Percentiles rank a stretch among this genome's conserved stretches.
These are phyloP conservation scores for Minunthozetes semirufus DNA, from an alignment of 2,888 invertebrate species.

Conservation along the genomic window DNA sequence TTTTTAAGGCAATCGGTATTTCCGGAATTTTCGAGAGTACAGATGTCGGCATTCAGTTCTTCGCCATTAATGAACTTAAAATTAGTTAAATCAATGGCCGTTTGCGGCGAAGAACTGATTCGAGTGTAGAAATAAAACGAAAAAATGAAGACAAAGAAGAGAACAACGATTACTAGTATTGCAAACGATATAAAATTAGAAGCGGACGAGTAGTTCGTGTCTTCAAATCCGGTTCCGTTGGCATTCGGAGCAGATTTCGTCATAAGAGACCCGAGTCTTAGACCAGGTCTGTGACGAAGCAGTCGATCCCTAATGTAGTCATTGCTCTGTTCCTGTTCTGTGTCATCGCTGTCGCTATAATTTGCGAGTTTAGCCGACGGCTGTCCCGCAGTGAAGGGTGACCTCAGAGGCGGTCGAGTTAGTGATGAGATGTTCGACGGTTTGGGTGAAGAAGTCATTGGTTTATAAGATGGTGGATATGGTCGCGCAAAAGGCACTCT, in stretches of 20 bases:
- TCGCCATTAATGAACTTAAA: constrained; percentile 6
- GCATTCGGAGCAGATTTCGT: not conserved
- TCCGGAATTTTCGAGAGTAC: not conserved
- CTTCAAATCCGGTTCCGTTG: not conserved
- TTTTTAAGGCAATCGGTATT: constrained; percentile 16
- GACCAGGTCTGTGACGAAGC: constrained; percentile 34
- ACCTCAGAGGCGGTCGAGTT: constrained; percentile 28
- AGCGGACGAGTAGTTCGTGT: constrained; percentile 11
- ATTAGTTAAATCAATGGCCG: constrained; percentile 7
- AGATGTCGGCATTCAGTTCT: constrained; percentile 5
- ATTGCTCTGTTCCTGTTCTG: constrained; percentile 8
- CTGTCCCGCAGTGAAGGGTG: not conserved
- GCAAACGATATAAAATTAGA: constrained; percentile 37
- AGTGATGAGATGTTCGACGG: constrained; percentile 19
- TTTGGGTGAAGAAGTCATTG: constrained; percentile 7
- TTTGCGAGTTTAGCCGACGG: constrained; percentile 20
- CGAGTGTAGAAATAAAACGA: constrained; percentile 36
- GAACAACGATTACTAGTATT: constrained; percentile 32
- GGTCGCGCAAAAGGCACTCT: constrained; percentile 26
- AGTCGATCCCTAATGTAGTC: constrained; percentile 26
- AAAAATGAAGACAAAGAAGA: constrained; percentile 37
- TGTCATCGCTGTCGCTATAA: constrained; percentile 37
- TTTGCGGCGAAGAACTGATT: constrained; percentile 22
- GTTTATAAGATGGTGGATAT: constrained; percentile 7
- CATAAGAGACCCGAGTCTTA: not conserved